These are phyloP conservation scores for Liasis olivaceus DNA, from an alignment of 2,797 vertebrate genomes.

Conservation along the genomic window DNA sequence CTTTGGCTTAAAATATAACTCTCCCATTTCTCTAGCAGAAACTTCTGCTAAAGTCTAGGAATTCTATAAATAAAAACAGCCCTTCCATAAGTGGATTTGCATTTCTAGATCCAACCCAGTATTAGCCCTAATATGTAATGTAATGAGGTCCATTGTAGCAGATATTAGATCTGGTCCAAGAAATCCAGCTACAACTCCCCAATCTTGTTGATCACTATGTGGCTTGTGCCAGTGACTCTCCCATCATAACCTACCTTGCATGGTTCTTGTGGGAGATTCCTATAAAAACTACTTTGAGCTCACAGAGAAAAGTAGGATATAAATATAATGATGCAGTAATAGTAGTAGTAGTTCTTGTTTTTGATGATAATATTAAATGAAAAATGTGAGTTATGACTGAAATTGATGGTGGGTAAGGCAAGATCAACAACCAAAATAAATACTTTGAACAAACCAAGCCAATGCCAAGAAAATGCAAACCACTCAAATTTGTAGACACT, in stretches of 20 bases:
- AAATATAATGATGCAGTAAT: too few relatives aligned
- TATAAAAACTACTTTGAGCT: too few relatives aligned
- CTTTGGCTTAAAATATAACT: neutral
- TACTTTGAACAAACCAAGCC: conserved; percentile 17
- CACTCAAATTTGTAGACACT: conserved; percentile 55
- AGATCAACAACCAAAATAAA: neutral
- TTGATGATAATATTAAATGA: neutral
- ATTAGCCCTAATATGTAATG: neutral
- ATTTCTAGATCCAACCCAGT: neutral
- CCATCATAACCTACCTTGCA: too few relatives aligned
- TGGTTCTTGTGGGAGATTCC: too few relatives aligned
- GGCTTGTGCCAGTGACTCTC: too few relatives aligned
- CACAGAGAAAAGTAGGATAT: too few relatives aligned
- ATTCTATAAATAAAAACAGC: neutral
- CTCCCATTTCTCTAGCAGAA: too few relatives aligned
- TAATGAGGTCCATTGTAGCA: too few relatives aligned
- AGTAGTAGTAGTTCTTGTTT: too few relatives aligned
- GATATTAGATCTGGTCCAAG: too few relatives aligned
- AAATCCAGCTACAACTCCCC: too few relatives aligned
- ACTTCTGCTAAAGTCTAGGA: neutral
- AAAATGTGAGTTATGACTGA: neutral
- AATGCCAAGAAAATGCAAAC: conserved; percentile 51
- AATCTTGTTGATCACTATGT: too few relatives aligned
- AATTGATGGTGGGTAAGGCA: neutral
- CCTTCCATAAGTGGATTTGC: neutral